A percentile compares a stretch with the other conserved stretches of the same genome.
Evolutionary conservation across 1,140 invertebrate genomes (phyloP).

Genomic region (Rhyzopertha dominica): DNA sequence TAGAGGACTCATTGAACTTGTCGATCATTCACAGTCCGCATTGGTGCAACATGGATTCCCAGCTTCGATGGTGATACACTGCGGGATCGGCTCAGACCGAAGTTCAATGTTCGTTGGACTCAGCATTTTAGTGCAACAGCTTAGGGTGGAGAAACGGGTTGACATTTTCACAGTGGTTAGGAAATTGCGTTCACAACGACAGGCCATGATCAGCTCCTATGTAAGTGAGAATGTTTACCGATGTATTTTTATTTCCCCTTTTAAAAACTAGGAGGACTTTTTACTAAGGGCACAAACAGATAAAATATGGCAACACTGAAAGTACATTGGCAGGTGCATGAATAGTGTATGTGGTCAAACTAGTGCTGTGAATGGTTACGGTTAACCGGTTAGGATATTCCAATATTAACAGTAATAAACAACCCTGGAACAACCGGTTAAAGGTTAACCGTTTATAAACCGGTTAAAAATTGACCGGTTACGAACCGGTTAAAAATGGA

Average conservation of each 20-base stretch:
- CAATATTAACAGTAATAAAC: too few species aligned
- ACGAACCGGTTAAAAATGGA: too few species aligned
- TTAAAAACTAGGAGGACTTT: neutral
- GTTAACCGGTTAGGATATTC: too few species aligned
- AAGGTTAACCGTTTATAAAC: too few species aligned
- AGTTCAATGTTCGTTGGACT: slow-evolving; percentile 85
- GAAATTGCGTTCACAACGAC: slow-evolving; percentile 77
- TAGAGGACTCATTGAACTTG: slow-evolving; percentile 73
- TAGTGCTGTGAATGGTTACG: too few species aligned
- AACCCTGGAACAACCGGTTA: too few species aligned
- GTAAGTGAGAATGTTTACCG: slow-evolving; percentile 54
- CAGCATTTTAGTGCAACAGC: slow-evolving; percentile 77
- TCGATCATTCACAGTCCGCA: slow-evolving; percentile 59
- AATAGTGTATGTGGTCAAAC: too few species aligned
- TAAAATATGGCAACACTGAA: too few species aligned
- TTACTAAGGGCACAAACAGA: too few species aligned
- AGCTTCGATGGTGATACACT: slow-evolving; percentile 73
- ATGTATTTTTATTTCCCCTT: neutral
- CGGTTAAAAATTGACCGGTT: too few species aligned
- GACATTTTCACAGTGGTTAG: slow-evolving; percentile 80
- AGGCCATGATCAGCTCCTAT: slow-evolving; percentile 75
- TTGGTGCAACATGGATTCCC: slow-evolving; percentile 47
- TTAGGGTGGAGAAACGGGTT: slow-evolving; percentile 73
- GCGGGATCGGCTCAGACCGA: slow-evolving; percentile 76
- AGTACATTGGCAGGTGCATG: too few species aligned